Percentiles rank a stretch among this genome's conserved stretches.
phyloP scores from a whole-genome alignment of 64 coral and sea anemone genomes.

The Catalaphyllia jardinei region DNA sequence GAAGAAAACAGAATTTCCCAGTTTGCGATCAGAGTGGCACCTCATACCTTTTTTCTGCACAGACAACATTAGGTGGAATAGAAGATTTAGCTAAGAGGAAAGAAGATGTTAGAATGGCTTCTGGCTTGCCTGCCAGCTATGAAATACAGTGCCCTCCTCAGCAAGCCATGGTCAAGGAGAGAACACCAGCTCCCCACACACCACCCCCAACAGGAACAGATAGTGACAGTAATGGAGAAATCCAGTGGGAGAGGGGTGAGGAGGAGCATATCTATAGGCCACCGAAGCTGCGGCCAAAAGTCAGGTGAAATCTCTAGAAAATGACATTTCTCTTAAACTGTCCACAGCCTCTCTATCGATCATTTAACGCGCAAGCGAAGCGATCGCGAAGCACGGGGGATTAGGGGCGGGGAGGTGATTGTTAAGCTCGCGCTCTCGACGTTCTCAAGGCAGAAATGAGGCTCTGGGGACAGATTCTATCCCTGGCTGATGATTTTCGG shows the following conservation, averaged over 20 bases:
- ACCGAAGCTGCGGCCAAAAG: slow-evolving; percentile 73
- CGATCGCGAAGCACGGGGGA: too few relatives aligned
- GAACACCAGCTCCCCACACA: slow-evolving; percentile 49
- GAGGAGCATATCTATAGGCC: slow-evolving; percentile 7
- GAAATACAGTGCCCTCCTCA: slow-evolving; percentile 48
- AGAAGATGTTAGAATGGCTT: slow-evolving; percentile 54
- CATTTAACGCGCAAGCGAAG: too few relatives aligned
- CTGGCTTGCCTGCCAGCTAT: slow-evolving; percentile 62
- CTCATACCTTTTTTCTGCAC: neutral
- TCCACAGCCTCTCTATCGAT: too few relatives aligned
- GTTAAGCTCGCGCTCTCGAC: too few relatives aligned
- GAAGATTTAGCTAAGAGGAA: slow-evolving; percentile 62
- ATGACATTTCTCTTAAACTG: too few relatives aligned
- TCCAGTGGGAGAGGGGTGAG: slow-evolving; percentile 15
- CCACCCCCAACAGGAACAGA: slow-evolving; percentile 41
- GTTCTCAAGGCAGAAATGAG: too few relatives aligned
- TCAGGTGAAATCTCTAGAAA: slow-evolving; percentile 32
- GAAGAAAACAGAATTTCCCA: neutral
- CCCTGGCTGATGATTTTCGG: too few relatives aligned
- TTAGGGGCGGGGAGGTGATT: too few relatives aligned
- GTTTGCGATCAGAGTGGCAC: neutral
- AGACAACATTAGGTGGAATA: slow-evolving; percentile 66
- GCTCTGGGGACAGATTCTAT: too few relatives aligned
- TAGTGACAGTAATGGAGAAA: slow-evolving; percentile 31
- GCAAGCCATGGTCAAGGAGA: slow-evolving; percentile 8